Base-by-base conservation (phyloP, 2,113 vertebrate genomes). In the Trogon surrucura region DNA sequence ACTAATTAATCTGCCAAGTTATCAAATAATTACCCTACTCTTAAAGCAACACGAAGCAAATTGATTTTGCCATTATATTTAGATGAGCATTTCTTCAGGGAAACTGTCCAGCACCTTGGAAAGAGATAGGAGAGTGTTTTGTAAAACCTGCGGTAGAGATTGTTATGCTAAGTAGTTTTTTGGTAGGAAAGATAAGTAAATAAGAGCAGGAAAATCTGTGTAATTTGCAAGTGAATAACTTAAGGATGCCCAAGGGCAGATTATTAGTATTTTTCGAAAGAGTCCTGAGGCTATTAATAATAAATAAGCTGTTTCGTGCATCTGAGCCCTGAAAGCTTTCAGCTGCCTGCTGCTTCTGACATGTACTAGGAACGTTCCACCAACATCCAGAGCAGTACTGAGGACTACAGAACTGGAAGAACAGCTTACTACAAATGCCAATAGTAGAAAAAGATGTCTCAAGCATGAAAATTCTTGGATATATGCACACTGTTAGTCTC, bases 211-310 rank as follows among this genome's bases (percentile, higher is more conserved):
- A 81, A 95, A 64, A 84, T 95, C 53, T 94, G 45, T 61, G 61
- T 58, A 69, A 95, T 92, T 95, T 95, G 65, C 83, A 93, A 75
- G 65, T 54, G 72, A 93, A 72, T 86, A 96, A 95, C 45, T 62
- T 86, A 86, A 88, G 80, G 73, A 83, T 86, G 75, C 85, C 91
- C 77, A 93, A 86, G 69, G 93, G 85, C 79, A 95, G 80, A 84
- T 88, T 95, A 94, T 81, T 73, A 83, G 75, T 84, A 72, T 74
- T 94, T 96, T 96, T 32, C 93, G 9, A 51, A 97, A 88, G n/a
- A 75, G 54, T 88, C 78, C 72, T 81, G 84, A 61, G 65, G 88
- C 53, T 78, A 91, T 90, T 88, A 94, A 91, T 81, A 96, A 94
- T 94, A 95, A 94, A 94, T 91, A 94, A 95, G 48, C 27, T 83